Base-by-base conservation (phyloP, 2,113 vertebrate genomes). In the Hydrolagus affinis region DNA sequence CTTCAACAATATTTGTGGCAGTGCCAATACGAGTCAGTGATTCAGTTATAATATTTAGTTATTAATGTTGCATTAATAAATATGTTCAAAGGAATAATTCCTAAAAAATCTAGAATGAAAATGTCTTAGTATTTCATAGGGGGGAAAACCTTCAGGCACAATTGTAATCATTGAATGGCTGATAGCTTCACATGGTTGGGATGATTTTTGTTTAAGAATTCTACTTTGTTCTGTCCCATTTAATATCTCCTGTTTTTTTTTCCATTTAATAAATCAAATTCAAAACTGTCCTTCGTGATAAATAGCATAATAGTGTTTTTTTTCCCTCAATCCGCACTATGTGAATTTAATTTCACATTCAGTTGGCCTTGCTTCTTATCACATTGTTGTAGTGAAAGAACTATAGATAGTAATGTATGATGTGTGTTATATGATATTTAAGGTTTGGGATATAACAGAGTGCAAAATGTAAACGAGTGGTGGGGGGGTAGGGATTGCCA, bases 121-220 rank as follows among this genome's bases (percentile, higher is more conserved):
- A 74, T 8, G 12, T 19, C 9, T 66, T 66, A 83, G 30, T 66
- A 66, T 66, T 83, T 83, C 15, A 32, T 0, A 64, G 66, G 78
- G 10, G n/a, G 12, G 66, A 21, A 83, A 66, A 66, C 15, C 8
- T 83, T 83, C 32, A 66, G 62, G 44, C 44, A 44, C 1, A 68
- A 83, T 66, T 28, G 11, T 28, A 21, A 62, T 83, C 64, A 83
- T 32, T 66, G 78, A 83, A 68, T 68, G 14, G 15, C 25, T 66
- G 15, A 83, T 83, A 28, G 66, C 66, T 62, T 62, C 78, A 32
- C 23, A 28, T 3, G 77, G 25, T 83, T 32, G 32, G 62, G 30
- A 66, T 9, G 66, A 83, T 32, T 64, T 32, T 30, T 66, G 78
- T 32, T 68, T 17, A 83, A 83, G 59, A 32, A 66, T 83, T 83